Conservation (phyloP, 2,113 vertebrate species). For the Nibea albiflora region DNA sequence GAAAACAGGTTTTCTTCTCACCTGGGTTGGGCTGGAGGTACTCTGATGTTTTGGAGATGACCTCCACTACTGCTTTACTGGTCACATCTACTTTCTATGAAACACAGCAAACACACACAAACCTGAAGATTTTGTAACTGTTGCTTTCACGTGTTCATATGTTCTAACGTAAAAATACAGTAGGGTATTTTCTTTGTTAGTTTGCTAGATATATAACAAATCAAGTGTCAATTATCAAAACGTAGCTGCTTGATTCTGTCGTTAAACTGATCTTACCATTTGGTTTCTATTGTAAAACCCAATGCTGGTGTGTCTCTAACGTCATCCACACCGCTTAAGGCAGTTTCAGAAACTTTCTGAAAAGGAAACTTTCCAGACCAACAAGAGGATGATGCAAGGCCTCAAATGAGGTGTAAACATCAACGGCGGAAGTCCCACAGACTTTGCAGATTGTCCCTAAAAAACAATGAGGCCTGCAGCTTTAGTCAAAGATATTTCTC, state of each 20-base stretch:
- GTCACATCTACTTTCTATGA: slow-evolving; percentile 97
- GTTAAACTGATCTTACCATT: too few relatives aligned
- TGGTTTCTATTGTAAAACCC: background rate
- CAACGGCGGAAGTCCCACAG: background rate
- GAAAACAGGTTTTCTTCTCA: slow-evolving; percentile 66
- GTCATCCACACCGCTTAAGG: background rate
- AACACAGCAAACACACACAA: slow-evolving; percentile 42
- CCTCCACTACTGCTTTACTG: slow-evolving; percentile 95
- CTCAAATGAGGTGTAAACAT: slow-evolving; percentile 4
- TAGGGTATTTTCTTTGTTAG: too few relatives aligned
- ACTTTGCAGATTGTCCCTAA: background rate
- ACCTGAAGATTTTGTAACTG: background rate
- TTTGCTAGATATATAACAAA: background rate
- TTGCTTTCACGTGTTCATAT: background rate
- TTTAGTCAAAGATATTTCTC: background rate
- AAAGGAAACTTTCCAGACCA: background rate
- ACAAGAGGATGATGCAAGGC: background rate
- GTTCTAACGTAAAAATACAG: background rate
- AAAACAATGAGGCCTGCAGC: background rate
- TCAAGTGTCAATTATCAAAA: too few relatives aligned
- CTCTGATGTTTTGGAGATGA: slow-evolving; percentile 96
- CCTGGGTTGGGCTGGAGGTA: slow-evolving; percentile 99
- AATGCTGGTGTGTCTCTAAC: too few relatives aligned
- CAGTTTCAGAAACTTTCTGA: background rate
- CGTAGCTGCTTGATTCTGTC: too few relatives aligned